A percentile compares a stretch with the other conserved stretches of the same genome.
Evolutionary conservation across 2,113 vertebrate species (phyloP).

Genomic region (Heloderma charlesbogerti): DNA sequence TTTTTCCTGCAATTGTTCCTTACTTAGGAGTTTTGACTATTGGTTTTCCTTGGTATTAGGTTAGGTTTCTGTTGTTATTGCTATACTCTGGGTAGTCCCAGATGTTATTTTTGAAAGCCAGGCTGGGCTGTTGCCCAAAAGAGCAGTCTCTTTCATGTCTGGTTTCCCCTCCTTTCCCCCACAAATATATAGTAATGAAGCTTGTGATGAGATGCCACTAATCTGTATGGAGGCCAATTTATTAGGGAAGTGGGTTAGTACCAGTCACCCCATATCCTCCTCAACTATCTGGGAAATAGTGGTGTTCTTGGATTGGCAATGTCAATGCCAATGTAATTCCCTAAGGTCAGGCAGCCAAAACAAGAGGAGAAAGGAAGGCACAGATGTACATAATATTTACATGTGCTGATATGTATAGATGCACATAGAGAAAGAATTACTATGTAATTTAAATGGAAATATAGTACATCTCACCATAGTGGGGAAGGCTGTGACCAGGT

Average conservation of each 20-base stretch:
- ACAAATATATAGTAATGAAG: not conserved
- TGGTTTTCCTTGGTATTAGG: not conserved
- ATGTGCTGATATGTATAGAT: too few relatives aligned
- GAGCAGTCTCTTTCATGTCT: not conserved
- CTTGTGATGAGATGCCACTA: not conserved
- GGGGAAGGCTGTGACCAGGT: too few relatives aligned
- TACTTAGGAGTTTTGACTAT: not conserved
- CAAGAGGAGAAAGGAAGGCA: not conserved
- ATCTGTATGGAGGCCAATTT: not conserved
- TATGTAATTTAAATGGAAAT: too few relatives aligned
- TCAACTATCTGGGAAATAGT: not conserved
- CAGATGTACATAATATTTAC: too few relatives aligned
- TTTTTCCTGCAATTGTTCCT: not conserved
- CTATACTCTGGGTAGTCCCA: not conserved
- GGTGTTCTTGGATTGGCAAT: not conserved
- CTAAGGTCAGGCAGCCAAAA: not conserved
- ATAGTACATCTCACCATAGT: too few relatives aligned
- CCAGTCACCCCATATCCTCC: not conserved
- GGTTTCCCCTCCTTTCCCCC: not conserved
- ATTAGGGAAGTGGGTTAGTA: not conserved
- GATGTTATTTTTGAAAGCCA: not conserved
- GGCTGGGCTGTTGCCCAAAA: not conserved
- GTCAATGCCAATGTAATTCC: not conserved
- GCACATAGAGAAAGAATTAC: too few relatives aligned
- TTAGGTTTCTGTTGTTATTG: not conserved